Evolutionary conservation across 2,797 vertebrate genomes (phyloP).

Genomic region (Coranthus polyacanthus): DNA sequence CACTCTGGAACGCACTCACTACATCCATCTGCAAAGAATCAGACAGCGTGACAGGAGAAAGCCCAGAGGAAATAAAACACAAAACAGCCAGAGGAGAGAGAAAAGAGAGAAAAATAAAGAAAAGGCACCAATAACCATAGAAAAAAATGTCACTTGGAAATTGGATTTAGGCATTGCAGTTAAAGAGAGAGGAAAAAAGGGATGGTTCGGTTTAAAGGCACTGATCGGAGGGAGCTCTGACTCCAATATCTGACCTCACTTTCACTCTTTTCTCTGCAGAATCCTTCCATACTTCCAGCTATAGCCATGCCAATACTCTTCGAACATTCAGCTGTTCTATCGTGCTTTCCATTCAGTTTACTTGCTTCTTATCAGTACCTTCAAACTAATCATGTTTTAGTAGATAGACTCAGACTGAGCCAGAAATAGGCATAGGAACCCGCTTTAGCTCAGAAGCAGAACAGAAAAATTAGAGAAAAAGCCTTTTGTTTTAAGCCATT

Average conservation of each 20-base stretch:
- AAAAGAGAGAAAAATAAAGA: slow-evolving; percentile 78
- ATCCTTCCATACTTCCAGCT: slow-evolving; percentile 51
- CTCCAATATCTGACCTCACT: slow-evolving; percentile 43
- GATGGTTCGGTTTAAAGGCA: slow-evolving; percentile 72
- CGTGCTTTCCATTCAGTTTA: slow-evolving; percentile 31
- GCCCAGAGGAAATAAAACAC: slow-evolving; percentile 74
- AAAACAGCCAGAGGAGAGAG: slow-evolving; percentile 78
- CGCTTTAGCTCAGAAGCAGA: slow-evolving; percentile 74
- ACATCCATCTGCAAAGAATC: slow-evolving; percentile 99
- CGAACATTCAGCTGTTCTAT: slow-evolving; percentile 39
- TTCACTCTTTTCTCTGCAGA: slow-evolving; percentile 59
- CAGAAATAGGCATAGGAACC: slow-evolving; percentile 58
- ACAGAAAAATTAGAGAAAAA: slow-evolving; percentile 48
- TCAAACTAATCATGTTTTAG: slow-evolving; percentile 56
- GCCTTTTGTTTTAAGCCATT: slow-evolving; percentile 59
- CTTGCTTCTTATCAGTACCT: slow-evolving; percentile 64
- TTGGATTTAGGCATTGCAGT: slow-evolving; percentile 63
- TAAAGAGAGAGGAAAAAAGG: slow-evolving; percentile 42
- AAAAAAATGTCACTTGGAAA: slow-evolving; percentile 71
- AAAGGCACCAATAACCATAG: slow-evolving; percentile 81
- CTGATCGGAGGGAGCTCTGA: slow-evolving; percentile 59
- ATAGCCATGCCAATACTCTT: slow-evolving; percentile 42
- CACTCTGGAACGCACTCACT: slow-evolving; percentile 99
- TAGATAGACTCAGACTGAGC: slow-evolving; percentile 44
- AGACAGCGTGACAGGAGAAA: slow-evolving; percentile 92